Conservation (phyloP, 2,888 invertebrate species). For the Phoronis australis region DNA sequence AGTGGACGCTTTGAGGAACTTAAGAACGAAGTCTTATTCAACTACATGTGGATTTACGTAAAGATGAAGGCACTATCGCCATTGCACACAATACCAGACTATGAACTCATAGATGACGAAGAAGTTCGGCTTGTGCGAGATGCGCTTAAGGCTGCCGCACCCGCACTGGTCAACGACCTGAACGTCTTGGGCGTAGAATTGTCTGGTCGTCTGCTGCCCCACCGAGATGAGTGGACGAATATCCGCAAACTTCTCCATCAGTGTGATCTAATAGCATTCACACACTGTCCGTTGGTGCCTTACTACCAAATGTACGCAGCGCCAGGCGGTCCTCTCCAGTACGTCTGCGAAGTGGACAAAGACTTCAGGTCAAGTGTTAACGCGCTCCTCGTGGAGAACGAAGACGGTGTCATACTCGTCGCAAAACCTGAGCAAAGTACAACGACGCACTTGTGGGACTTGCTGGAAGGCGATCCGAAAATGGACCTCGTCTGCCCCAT, state of each 20-base stretch:
- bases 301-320: conserved; percentile 36
- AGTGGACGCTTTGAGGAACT: conserved; percentile 68
- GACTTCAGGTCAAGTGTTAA: conserved; percentile 22
- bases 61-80: conserved; percentile 89
- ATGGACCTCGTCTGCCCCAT: conserved; percentile 33
- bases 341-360: conserved; percentile 31
- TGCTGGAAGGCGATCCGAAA: conserved; percentile 32
- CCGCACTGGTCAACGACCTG: conserved; percentile 80
- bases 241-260: conserved; percentile 30
- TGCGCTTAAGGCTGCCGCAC: conserved; percentile 84
- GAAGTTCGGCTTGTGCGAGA: conserved; percentile 90
- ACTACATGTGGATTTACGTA: conserved; percentile 89
- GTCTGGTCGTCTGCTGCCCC: conserved; percentile 63
- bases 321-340: conserved; percentile 42
- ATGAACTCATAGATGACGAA: conserved; percentile 56
- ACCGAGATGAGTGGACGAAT: conserved; percentile 17
- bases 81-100: conserved; percentile 90
- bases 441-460: conserved; percentile 33
- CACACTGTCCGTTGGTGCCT: conserved; percentile 33
- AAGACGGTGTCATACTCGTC: conserved; percentile 31
- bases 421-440: conserved; percentile 31
- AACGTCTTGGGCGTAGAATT: conserved; percentile 91
- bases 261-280: conserved; percentile 31
- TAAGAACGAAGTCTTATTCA: conserved; percentile 81
- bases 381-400: conserved; percentile 31